Base-by-base conservation (phyloP, 2,113 vertebrate genomes). In the Apus apus region DNA sequence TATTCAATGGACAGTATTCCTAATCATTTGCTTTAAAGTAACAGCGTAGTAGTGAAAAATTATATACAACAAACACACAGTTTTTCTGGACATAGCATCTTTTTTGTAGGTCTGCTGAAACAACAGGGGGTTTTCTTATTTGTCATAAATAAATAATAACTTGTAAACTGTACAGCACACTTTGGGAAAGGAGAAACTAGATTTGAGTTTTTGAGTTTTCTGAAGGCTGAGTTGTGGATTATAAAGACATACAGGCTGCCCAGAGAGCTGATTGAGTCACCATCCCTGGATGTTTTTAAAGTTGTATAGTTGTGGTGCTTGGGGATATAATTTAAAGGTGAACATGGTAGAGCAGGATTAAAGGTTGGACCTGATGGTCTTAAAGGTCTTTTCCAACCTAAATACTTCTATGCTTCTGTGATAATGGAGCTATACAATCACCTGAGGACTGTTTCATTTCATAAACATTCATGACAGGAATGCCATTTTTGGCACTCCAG, bases 201-300 rank as follows among this genome's bases (percentile, higher is more conserved):
- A 86, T 94, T 26, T 88, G 86, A 67, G 51, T 88, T 95, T 74
- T 87, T 78, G 73, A 78, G 65, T 96, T 92, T 92, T 91, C 81
- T 96, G 81, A 76, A 90, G 89, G 75, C 75, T 20, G 51, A 92
- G 36, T 84, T 68, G 58, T 93, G 67, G 74, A 92, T 32, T 83
- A 46, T 73, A 74, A 89, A 74, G 64, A 87, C 87, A 87, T 43
- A 43, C 40, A 43, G 40, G 40, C 40, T 43, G 40, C 40, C 40
- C 40, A 43, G 40, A 43, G 40, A 43, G 40, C 5, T 43, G 40
- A 11, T 43, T 43, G 40, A 43, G 40, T 43, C 40, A 43, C 40
- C 40, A 43, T 43, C 40, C 40, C 40, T 43, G 40, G 40, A 43
- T 43, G 40, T 43, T 5, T 43, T 43, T 43, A 43, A 43, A 43